phyloP scores from a whole-genome alignment of 2,888 invertebrate genomes.

The Eupithecia inturbata region DNA sequence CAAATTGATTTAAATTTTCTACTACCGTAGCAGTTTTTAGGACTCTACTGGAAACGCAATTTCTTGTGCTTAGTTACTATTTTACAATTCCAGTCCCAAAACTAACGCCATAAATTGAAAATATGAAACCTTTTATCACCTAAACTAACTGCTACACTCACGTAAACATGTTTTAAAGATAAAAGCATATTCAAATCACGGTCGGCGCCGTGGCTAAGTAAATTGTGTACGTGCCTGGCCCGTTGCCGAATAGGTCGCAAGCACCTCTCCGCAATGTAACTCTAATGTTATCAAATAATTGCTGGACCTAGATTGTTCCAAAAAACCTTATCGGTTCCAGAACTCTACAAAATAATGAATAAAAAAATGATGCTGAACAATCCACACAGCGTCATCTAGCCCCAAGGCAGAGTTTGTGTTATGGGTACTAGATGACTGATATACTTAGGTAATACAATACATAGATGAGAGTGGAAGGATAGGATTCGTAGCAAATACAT shows the following conservation, averaged over 20 bases:
- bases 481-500: no score
- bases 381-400: no score
- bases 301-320: constrained; percentile 8
- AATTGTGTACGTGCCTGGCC: constrained; percentile 82
- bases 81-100: not conserved
- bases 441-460: no score
- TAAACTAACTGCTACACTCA: constrained; percentile 21
- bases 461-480: no score
- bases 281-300: constrained; percentile 40
- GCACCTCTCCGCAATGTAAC: constrained; percentile 29
- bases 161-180: constrained; percentile 56
- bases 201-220: constrained; percentile 72
- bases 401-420: no score
- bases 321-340: not conserved
- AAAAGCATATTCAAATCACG: constrained; percentile 76
- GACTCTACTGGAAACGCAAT: no score
- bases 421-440: no score
- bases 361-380: no score
- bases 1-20: no score
- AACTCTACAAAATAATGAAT: not conserved
- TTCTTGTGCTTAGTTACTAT: no score
- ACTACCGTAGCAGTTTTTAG: no score
- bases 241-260: constrained; percentile 74
- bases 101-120: constrained; percentile 8
- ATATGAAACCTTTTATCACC: constrained; percentile 26